Percentiles rank a stretch among this genome's conserved stretches.
phyloP scores from a whole-genome alignment of 2,888 invertebrate species.

The Ditula angustiorana region DNA sequence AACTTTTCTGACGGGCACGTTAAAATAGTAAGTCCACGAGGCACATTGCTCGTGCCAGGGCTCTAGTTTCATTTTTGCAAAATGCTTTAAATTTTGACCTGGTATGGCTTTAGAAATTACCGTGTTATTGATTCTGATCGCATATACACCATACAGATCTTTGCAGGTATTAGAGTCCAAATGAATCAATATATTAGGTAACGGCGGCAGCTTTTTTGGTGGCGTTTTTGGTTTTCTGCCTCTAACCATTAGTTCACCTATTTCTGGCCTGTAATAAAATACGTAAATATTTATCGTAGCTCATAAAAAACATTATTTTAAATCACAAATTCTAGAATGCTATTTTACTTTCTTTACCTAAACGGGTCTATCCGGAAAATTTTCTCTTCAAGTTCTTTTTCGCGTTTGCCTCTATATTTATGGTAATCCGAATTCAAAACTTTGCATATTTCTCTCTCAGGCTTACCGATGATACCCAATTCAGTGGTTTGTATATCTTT shows the following conservation, averaged over 20 bases:
- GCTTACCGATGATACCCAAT: conserved; percentile 61
- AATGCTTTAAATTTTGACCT: conserved; percentile 51
- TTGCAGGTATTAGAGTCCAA: conserved; percentile 23
- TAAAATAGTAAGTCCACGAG: conserved; percentile 76
- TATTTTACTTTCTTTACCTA: conserved; percentile 53
- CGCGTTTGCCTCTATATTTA: conserved; percentile 61
- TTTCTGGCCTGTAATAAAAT: conserved; percentile 61
- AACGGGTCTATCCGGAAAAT: conserved; percentile 69
- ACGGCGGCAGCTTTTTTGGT: conserved; percentile 54
- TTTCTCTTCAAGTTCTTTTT: conserved; percentile 56
- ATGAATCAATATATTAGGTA: conserved; percentile 53
- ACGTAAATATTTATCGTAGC: not conserved
- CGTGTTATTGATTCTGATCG: conserved; percentile 71
- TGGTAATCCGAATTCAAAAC: conserved; percentile 60
- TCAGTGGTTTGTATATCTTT: conserved; percentile 63
- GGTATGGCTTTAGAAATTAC: conserved; percentile 62
- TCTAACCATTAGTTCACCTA: conserved; percentile 61
- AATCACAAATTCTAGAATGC: not conserved
- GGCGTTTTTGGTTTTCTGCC: conserved; percentile 64
- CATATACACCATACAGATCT: conserved; percentile 56
- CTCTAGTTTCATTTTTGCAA: conserved; percentile 55
- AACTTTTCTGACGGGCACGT: conserved; percentile 61
- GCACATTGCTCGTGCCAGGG: conserved; percentile 61
- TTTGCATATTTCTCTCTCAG: conserved; percentile 52
- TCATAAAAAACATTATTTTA: not conserved